phyloP scores from a whole-genome alignment of 2,888 invertebrate genomes.

The Nebria salina region DNA sequence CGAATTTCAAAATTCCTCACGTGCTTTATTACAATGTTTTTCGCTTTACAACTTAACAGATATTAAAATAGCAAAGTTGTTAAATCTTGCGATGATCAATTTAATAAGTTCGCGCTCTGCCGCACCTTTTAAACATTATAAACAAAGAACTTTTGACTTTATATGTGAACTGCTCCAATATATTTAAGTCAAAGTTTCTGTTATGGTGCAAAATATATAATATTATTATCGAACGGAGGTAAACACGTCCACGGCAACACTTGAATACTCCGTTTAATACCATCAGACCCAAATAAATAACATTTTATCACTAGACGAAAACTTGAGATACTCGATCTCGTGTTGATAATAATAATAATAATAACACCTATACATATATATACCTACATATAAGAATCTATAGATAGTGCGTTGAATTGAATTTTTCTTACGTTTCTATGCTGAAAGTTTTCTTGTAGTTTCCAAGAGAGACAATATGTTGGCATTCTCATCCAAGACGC shows the following conservation, averaged over 20 bases:
- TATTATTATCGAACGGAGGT: conserved; percentile 40
- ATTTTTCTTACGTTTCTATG: no score
- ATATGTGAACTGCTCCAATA: conserved; percentile 18
- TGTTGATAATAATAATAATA: no score
- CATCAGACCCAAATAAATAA: conserved; percentile 28
- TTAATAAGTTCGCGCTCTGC: conserved; percentile 35
- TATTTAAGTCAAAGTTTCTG: conserved; percentile 37
- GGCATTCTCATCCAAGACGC: no score
- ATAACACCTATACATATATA: no score
- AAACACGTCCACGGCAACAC: conserved; percentile 39
- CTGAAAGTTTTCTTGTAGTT: no score
- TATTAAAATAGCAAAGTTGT: conserved; percentile 40
- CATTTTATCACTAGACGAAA: conserved; percentile 36
- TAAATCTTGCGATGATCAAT: conserved; percentile 42
- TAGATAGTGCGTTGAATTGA: no score
- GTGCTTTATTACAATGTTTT: conserved; percentile 37
- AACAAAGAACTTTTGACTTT: conserved; percentile 44
- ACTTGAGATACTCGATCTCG: conserved; percentile 10
- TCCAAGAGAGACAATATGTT: no score
- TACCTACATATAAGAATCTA: no score
- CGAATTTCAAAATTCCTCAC: neutral
- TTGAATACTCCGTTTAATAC: conserved; percentile 29
- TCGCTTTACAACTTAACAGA: conserved; percentile 22
- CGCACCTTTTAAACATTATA: conserved; percentile 41
- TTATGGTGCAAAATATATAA: conserved; percentile 39